Evolutionary conservation across 2,113 vertebrate species (phyloP).

Genomic region (Nerophis ophidion): DNA sequence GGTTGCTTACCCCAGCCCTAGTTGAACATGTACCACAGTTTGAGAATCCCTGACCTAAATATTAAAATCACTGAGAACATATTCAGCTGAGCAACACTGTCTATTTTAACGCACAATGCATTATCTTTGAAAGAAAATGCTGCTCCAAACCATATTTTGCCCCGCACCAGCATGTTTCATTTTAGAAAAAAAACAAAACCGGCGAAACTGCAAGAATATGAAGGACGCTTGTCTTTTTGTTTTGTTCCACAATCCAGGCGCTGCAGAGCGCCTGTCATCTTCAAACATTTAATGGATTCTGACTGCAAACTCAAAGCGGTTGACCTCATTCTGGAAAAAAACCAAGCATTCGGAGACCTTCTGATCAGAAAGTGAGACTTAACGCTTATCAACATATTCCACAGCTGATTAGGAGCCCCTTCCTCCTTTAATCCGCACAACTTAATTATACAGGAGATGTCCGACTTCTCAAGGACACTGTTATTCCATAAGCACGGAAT

Average conservation of each 20-base stretch:
- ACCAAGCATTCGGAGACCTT: slow-evolving; percentile 37
- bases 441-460: slow-evolving; percentile 68
- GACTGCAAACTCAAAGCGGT: slow-evolving; percentile 31
- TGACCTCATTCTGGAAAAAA: slow-evolving; percentile 51
- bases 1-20: too few species aligned
- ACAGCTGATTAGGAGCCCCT: slow-evolving; percentile 54
- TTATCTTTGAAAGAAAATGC: not conserved
- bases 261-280: slow-evolving; percentile 25
- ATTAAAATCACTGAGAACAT: not conserved
- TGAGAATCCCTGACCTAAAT: not conserved
- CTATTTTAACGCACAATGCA: not conserved
- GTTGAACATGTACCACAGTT: too few species aligned
- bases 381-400: slow-evolving; percentile 60
- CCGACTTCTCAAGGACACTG: slow-evolving; percentile 51
- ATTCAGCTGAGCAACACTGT: slow-evolving; percentile 1
- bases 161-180: slow-evolving; percentile 4
- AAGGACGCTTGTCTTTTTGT: slow-evolving; percentile 19
- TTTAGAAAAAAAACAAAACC: slow-evolving; percentile 11
- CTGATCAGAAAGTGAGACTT: slow-evolving; percentile 45
- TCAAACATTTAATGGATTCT: slow-evolving; percentile 40
- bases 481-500: slow-evolving; percentile 29
- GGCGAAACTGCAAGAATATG: not conserved
- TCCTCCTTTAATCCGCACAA: slow-evolving; percentile 57
- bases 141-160: not conserved
- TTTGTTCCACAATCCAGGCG: slow-evolving; percentile 10